Evolutionary conservation across 1,140 invertebrate genomes (phyloP).

Genomic region (Fragariocoptes setiger): DNA sequence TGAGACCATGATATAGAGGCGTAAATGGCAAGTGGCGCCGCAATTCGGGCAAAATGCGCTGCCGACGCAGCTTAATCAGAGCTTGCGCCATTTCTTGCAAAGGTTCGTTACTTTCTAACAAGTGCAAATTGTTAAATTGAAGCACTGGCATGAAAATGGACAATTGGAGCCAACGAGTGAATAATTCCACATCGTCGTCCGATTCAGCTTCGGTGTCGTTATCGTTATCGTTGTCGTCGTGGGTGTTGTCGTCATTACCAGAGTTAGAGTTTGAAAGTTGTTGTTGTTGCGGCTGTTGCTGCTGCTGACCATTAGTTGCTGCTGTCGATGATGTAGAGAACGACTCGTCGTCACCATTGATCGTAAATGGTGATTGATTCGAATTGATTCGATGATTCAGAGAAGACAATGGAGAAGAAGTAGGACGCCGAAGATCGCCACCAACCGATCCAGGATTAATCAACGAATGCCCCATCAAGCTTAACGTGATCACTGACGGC

Average conservation of each 20-base stretch:
- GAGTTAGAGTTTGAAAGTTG: too few species aligned
- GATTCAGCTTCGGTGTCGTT: too few species aligned
- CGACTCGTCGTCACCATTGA: too few species aligned
- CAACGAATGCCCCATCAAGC: conserved; percentile 58
- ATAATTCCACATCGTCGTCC: conserved; percentile 37
- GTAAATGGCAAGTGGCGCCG: conserved; percentile 1
- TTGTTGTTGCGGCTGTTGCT: too few species aligned
- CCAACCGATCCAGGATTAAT: conserved; percentile 70
- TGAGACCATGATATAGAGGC: background rate
- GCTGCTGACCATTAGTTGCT: too few species aligned
- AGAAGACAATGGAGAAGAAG: too few species aligned
- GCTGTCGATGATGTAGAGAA: too few species aligned
- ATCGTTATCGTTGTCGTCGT: too few species aligned
- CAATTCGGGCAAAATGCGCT: conserved; percentile 13
- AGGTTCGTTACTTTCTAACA: conserved; percentile 36
- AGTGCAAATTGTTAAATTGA: conserved; percentile 45
- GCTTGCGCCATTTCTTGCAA: conserved; percentile 39
- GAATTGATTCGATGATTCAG: too few species aligned
- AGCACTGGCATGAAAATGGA: conserved; percentile 69
- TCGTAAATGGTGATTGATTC: too few species aligned
- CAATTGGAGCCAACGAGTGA: conserved; percentile 69
- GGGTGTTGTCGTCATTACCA: too few species aligned
- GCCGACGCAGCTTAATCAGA: conserved; percentile 26
- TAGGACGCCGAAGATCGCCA: too few species aligned
- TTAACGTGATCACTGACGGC: conserved; percentile 50